Conservation (phyloP, 2,888 invertebrate species). For the Philhelius pedissequus region DNA sequence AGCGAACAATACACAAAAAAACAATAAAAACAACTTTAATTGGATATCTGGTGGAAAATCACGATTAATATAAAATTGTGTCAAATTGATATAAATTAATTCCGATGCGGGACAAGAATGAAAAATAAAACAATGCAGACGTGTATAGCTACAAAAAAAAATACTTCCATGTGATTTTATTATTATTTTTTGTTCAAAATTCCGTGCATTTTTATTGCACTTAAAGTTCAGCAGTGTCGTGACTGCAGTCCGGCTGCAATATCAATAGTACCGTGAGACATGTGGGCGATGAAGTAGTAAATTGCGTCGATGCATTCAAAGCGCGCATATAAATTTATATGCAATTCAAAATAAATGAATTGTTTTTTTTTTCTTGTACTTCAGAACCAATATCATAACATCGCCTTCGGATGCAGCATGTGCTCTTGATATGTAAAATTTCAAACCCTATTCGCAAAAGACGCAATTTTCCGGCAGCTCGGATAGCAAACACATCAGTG, state of each 20-base stretch:
- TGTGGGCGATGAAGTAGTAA: conserved; percentile 65
- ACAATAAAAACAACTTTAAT: conserved; percentile 21
- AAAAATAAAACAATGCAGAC: conserved; percentile 3
- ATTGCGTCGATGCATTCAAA: conserved; percentile 51
- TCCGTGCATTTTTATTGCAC: conserved; percentile 23
- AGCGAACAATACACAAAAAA: neutral
- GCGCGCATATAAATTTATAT: conserved; percentile 22
- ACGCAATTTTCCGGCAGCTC: conserved; percentile 67
- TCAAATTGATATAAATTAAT: conserved; percentile 66
- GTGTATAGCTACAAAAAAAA: neutral
- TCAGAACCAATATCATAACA: conserved; percentile 50
- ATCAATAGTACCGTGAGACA: conserved; percentile 33
- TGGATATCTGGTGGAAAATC: conserved; percentile 57
- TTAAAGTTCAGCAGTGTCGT: conserved; percentile 35
- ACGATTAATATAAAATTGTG: conserved; percentile 59
- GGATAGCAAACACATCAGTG: conserved; percentile 43
- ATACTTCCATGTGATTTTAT: conserved; percentile 25
- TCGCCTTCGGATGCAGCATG: conserved; percentile 32
- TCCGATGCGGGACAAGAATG: conserved; percentile 62
- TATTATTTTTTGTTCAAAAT: conserved; percentile 19
- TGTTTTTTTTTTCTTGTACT: neutral
- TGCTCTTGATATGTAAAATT: conserved; percentile 44
- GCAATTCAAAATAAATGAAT: conserved; percentile 39
- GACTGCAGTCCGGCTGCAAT: conserved; percentile 19
- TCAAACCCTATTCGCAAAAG: conserved; percentile 40